Conservation (phyloP, 92 coral and sea anemone species). For the Heliopora coerulea region DNA sequence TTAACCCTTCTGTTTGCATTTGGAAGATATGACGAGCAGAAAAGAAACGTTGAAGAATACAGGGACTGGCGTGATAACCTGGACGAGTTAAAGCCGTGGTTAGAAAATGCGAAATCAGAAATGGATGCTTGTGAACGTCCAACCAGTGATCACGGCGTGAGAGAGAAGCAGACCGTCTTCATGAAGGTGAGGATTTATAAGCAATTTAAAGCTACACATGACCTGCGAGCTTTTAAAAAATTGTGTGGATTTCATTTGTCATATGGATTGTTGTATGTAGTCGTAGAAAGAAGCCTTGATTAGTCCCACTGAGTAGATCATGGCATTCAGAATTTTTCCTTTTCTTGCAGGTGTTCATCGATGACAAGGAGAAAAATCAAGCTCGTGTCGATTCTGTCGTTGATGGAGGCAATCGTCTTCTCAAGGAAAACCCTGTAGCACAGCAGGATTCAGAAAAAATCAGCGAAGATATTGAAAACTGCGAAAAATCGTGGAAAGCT, state of each 20-base stretch:
- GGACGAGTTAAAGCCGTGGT: conserved; percentile 8
- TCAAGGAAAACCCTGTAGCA: conserved; percentile 33
- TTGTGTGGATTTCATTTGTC: no score
- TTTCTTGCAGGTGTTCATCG: conserved; percentile 18
- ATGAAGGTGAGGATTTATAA: conserved; percentile 31
- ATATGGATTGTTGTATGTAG: no score
- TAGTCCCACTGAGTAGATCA: no score
- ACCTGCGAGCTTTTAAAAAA: no score
- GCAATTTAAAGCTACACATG: no score
- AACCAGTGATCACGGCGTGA: conserved; percentile 25
- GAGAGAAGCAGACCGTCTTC: conserved; percentile 32
- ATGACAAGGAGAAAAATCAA: conserved; percentile 31
- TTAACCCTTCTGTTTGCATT: no score
- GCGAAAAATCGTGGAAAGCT: conserved; percentile 17
- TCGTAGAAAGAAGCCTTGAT: no score
- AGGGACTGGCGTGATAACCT: conserved; percentile 17
- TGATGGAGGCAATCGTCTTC: conserved; percentile 11
- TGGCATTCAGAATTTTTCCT: no score
- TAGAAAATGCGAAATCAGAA: conserved; percentile 32
- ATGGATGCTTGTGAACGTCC: conserved; percentile 32
- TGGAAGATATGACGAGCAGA: conserved; percentile 32
- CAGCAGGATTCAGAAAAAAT: conserved; percentile 17
- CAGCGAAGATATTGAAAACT: background rate
- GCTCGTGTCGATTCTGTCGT: conserved; percentile 17
- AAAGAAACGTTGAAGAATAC: conserved; percentile 28